Conservation (phyloP, 1,140 invertebrate genomes). For the Anastatus disparis region DNA sequence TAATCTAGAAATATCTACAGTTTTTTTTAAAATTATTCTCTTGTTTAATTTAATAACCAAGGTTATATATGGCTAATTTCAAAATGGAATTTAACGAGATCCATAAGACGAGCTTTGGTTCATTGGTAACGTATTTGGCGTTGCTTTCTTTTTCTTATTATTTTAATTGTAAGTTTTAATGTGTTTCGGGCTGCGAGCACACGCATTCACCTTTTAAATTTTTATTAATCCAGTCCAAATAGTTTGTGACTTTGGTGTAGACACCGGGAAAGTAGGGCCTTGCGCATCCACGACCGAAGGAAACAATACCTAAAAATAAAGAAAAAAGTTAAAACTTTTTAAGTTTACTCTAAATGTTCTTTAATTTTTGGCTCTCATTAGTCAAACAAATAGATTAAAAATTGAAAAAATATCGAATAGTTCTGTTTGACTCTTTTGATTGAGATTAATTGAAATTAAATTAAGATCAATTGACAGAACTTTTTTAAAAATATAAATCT, state of each 20-base stretch:
- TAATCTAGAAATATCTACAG: not conserved
- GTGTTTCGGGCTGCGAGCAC: conserved; percentile 59
- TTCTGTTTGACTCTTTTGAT: too few species aligned
- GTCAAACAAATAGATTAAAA: too few species aligned
- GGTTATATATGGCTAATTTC: too few species aligned
- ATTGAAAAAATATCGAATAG: too few species aligned
- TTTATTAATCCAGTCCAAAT: conserved; percentile 71
- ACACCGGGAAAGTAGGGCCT: conserved; percentile 79
- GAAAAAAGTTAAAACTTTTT: too few species aligned
- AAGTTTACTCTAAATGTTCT: too few species aligned
- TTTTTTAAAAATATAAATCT: too few species aligned
- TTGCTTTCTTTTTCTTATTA: not conserved
- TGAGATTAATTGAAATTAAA: too few species aligned
- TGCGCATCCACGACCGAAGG: conserved; percentile 83
- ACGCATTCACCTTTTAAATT: conserved; percentile 68
- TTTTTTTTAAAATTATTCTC: too few species aligned
- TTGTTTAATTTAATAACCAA: too few species aligned
- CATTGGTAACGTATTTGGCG: conserved; percentile 8
- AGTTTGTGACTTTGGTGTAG: conserved; percentile 78
- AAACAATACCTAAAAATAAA: conserved; percentile 72
- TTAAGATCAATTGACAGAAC: too few species aligned
- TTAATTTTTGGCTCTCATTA: too few species aligned
- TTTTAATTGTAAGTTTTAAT: conserved; percentile 19
- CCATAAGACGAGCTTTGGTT: conserved; percentile 19
- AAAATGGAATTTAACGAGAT: not conserved